Conservation (phyloP, 1,140 invertebrate species). For the Muscidifurax raptorellus region DNA sequence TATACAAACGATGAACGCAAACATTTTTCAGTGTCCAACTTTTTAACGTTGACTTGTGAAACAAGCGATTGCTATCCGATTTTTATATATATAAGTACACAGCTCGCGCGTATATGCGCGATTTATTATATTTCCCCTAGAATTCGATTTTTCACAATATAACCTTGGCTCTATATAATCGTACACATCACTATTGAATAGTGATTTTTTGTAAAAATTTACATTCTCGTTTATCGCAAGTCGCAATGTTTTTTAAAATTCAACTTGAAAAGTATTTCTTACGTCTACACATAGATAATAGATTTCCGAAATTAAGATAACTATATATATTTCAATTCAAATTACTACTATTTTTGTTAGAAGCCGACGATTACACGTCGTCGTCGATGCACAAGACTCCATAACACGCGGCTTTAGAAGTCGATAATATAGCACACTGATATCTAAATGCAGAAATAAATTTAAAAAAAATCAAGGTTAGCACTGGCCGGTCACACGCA, state of each 20-base stretch:
- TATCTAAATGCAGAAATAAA: constrained; percentile 28
- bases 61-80: not conserved
- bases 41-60: not conserved
- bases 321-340: no score
- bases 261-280: no score
- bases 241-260: no score
- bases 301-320: not conserved
- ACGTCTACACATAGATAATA: no score
- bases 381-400: no score
- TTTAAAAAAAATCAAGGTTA: constrained; percentile 61
- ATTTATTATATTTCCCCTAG: no score
- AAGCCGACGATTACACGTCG: no score
- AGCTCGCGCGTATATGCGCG: no score
- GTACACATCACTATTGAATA: not conserved
- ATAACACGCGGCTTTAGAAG: not conserved
- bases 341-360: no score
- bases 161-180: no score
- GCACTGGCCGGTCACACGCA: constrained; percentile 73
- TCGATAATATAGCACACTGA: not conserved
- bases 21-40: not conserved
- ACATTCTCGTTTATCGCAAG: not conserved
- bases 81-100: not conserved
- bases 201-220: not conserved
- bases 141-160: no score
- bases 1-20: not conserved